Evolutionary conservation across 1,140 invertebrate species (phyloP).

Genomic region (Argopecten irradians): DNA sequence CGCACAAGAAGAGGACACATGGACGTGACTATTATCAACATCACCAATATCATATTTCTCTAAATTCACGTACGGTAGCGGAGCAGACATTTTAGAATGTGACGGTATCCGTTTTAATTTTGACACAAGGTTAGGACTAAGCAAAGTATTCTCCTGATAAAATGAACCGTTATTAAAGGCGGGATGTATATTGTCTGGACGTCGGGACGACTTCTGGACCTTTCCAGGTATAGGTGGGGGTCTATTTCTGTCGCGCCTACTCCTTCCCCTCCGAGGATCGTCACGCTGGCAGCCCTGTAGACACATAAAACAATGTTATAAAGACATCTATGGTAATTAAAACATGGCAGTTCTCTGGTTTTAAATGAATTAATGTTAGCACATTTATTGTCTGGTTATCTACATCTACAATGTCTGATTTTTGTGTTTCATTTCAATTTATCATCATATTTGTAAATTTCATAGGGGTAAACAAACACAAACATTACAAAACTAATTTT

Average conservation of each 20-base stretch:
- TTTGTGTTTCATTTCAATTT: too few relatives aligned
- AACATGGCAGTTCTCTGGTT: too few relatives aligned
- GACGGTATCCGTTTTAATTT: conserved; percentile 68
- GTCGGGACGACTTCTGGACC: conserved; percentile 28
- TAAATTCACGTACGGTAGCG: conserved; percentile 72
- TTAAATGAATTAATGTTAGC: too few relatives aligned
- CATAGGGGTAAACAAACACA: too few relatives aligned
- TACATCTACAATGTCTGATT: too few relatives aligned
- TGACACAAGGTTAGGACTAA: conserved; percentile 66
- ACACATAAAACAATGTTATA: not conserved
- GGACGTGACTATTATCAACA: conserved; percentile 62
- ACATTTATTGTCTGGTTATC: too few relatives aligned
- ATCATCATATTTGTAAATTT: too few relatives aligned
- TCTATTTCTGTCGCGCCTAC: conserved; percentile 26
- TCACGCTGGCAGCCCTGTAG: conserved; percentile 42
- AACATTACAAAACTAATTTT: too few relatives aligned
- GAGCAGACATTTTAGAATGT: conserved; percentile 64
- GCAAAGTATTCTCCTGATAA: conserved; percentile 37
- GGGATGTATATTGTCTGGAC: conserved; percentile 24
- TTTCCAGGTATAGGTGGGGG: conserved; percentile 58
- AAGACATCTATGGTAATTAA: not conserved
- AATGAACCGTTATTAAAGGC: not conserved
- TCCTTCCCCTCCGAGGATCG: conserved; percentile 28
- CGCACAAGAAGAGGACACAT: conserved; percentile 49
- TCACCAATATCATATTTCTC: conserved; percentile 68